These are phyloP conservation scores for Bellardia pandia DNA, from an alignment of 2,888 invertebrate genomes.

Conservation along the genomic window DNA sequence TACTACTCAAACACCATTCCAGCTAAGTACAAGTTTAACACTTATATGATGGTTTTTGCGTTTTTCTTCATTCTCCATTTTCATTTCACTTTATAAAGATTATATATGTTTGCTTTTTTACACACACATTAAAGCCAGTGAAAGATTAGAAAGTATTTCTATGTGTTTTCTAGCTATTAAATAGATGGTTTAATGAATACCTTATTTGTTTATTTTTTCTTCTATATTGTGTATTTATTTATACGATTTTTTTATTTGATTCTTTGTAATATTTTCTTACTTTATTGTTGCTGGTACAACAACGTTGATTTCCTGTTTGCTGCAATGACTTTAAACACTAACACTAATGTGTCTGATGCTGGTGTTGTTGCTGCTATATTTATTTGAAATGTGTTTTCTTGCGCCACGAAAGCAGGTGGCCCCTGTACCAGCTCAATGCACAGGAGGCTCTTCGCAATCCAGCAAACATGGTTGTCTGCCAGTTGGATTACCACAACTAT, in stretches of 20 bases:
- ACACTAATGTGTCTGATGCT: conserved; percentile 2
- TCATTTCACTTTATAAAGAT: background rate
- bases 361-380: background rate
- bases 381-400: background rate
- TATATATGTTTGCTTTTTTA: background rate
- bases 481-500: conserved; percentile 89
- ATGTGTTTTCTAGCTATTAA: background rate
- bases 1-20: background rate
- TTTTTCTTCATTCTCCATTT: background rate
- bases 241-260: conserved; percentile 11
- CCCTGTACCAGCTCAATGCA: conserved; percentile 71
- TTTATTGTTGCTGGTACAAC: conserved; percentile 33
- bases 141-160: conserved; percentile 36
- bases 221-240: conserved; percentile 32
- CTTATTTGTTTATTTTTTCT: conserved; percentile 28
- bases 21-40: conserved; percentile 21
- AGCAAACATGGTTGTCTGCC: conserved; percentile 84
- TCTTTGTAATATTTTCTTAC: conserved; percentile 5
- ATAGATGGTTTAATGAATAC: conserved; percentile 23
- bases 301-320: conserved; percentile 23
- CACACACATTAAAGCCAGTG: background rate
- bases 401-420: conserved; percentile 72
- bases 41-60: background rate
- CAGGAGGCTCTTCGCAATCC: conserved; percentile 60
- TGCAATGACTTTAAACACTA: background rate